These are phyloP conservation scores for Campoletis raptor DNA, from an alignment of 2,888 invertebrate genomes.

Conservation along the genomic window DNA sequence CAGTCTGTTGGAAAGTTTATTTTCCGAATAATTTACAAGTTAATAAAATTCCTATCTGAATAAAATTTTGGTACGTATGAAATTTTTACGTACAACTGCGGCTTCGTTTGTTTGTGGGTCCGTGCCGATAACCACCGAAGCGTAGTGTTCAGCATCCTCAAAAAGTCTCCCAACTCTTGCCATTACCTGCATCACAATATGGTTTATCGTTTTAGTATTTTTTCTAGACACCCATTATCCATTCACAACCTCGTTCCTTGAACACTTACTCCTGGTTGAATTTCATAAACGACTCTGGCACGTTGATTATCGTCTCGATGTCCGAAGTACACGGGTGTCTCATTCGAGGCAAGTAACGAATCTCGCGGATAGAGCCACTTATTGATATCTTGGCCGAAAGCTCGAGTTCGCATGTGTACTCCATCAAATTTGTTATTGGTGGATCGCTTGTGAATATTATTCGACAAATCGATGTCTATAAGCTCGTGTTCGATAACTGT, in stretches of 20 bases:
- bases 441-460: background rate
- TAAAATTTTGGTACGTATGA: background rate
- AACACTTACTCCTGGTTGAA: background rate
- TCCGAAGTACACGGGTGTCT: background rate
- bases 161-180: background rate
- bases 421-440: background rate
- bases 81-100: background rate
- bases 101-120: background rate
- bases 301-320: background rate
- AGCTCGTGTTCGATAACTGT: conserved; percentile 6
- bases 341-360: background rate
- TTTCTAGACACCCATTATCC: background rate
- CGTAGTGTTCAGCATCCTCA: background rate
- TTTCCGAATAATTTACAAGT: background rate
- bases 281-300: background rate
- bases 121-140: background rate
- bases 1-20: background rate
- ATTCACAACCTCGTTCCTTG: too few species aligned
- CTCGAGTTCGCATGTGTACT: background rate
- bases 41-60: background rate
- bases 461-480: background rate
- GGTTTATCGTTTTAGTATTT: background rate
- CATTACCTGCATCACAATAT: background rate
- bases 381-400: background rate
- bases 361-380: background rate